These are phyloP conservation scores for Tromatobia lineatoria DNA, from an alignment of 2,888 invertebrate species.

Conservation along the genomic window DNA sequence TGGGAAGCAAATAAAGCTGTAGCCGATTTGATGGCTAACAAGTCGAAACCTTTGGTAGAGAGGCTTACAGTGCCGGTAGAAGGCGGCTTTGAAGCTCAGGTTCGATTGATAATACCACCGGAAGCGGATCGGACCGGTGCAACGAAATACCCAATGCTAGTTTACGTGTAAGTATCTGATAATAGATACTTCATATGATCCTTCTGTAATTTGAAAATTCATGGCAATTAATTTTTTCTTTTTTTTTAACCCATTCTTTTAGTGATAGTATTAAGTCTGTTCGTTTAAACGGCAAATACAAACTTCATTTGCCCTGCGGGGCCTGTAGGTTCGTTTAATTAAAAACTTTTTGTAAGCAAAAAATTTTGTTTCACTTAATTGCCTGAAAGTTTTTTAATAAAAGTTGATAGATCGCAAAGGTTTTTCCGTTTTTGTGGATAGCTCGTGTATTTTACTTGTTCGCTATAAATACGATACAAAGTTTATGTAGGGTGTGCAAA, in stretches of 20 bases:
- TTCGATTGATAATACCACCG: slow-evolving; percentile 91
- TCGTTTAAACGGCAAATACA: too few relatives aligned
- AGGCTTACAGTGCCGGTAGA: slow-evolving; percentile 89
- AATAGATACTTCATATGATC: background rate
- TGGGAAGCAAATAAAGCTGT: slow-evolving; percentile 91
- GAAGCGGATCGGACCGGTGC: slow-evolving; percentile 89
- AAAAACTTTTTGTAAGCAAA: too few relatives aligned
- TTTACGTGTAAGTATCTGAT: slow-evolving; percentile 91
- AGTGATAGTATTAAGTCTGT: too few relatives aligned
- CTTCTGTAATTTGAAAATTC: background rate
- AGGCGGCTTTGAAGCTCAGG: slow-evolving; percentile 90
- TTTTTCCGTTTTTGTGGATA: too few relatives aligned
- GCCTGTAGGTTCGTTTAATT: too few relatives aligned
- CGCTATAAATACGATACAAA: too few relatives aligned
- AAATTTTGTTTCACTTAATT: too few relatives aligned
- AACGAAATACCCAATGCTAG: slow-evolving; percentile 93
- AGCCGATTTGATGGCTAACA: slow-evolving; percentile 85
- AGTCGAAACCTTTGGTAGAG: slow-evolving; percentile 87
- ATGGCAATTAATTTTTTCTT: background rate
- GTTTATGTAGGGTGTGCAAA: too few relatives aligned
- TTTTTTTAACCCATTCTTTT: background rate
- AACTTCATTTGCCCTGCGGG: too few relatives aligned
- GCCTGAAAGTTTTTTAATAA: too few relatives aligned
- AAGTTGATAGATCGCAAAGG: too few relatives aligned
- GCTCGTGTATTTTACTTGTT: too few relatives aligned